Evolutionary conservation across 2,113 vertebrate species (phyloP).

Genomic region (Chloroceryle aenea): DNA sequence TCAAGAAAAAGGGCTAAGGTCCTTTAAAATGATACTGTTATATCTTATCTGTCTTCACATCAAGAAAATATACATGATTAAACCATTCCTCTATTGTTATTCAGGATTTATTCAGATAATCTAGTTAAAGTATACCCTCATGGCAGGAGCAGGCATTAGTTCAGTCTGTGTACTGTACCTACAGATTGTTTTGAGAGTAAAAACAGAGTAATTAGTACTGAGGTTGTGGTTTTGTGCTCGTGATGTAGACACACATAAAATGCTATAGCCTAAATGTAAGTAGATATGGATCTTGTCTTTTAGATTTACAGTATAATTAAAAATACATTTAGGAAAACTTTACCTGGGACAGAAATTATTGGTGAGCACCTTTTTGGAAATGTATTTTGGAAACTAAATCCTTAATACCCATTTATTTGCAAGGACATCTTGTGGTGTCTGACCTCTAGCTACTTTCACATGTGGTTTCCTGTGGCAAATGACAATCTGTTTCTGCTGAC

Average conservation of each 20-base stretch:
- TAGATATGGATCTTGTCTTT: neutral
- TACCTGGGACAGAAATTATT: neutral
- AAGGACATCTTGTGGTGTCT: neutral
- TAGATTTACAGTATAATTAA: neutral
- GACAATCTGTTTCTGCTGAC: neutral
- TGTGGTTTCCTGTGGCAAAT: neutral
- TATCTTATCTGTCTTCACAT: neutral
- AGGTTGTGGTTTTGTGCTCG: neutral
- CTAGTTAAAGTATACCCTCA: neutral
- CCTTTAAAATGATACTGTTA: neutral
- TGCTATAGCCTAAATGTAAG: neutral
- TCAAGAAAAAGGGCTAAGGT: neutral
- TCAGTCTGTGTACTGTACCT: neutral
- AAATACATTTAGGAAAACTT: neutral
- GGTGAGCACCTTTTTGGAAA: neutral
- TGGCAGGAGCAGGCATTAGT: neutral
- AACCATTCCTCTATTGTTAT: neutral
- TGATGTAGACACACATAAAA: neutral
- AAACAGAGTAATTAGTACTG: neutral
- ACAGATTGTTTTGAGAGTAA: neutral
- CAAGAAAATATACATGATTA: neutral
- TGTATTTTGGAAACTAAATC: neutral
- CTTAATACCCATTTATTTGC: neutral
- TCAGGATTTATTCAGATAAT: neutral
- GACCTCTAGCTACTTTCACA: neutral